Conservation (phyloP, 2,797 vertebrate genomes). For the Botia almorhae region DNA sequence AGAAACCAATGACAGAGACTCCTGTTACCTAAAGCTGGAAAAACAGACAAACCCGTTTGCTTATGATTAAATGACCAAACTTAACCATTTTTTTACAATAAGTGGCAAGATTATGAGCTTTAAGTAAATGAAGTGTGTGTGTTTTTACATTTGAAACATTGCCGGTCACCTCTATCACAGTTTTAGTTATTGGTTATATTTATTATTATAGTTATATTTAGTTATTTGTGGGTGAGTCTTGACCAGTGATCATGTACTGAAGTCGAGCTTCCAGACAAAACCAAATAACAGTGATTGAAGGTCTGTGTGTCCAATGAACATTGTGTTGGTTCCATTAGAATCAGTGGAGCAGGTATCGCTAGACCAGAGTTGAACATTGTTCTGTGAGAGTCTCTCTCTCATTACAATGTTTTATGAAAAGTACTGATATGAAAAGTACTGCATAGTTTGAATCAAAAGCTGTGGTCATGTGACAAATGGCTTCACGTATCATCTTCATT, state of each 20-base stretch:
- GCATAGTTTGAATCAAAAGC: too few species aligned
- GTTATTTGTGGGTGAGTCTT: neutral
- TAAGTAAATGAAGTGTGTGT: too few species aligned
- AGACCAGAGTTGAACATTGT: too few species aligned
- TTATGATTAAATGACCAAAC: neutral
- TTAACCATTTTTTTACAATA: too few species aligned
- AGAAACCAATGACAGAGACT: conserved; percentile 14
- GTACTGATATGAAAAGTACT: too few species aligned
- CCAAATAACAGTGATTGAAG: neutral
- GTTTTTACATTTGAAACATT: neutral
- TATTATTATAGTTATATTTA: neutral
- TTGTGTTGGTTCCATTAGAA: neutral
- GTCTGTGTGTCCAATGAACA: neutral
- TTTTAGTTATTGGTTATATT: neutral
- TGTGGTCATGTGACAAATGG: too few species aligned
- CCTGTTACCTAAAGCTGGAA: conserved; percentile 36
- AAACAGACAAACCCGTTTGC: conserved; percentile 31
- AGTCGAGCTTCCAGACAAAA: neutral
- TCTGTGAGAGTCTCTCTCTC: neutral
- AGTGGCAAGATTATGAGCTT: too few species aligned
- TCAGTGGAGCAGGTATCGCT: neutral
- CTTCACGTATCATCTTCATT: too few species aligned
- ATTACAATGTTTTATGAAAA: too few species aligned
- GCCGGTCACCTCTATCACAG: neutral
- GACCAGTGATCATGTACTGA: neutral